These are phyloP conservation scores for Epinotia brunnichana DNA, from an alignment of 2,888 invertebrate genomes.

Conservation along the genomic window DNA sequence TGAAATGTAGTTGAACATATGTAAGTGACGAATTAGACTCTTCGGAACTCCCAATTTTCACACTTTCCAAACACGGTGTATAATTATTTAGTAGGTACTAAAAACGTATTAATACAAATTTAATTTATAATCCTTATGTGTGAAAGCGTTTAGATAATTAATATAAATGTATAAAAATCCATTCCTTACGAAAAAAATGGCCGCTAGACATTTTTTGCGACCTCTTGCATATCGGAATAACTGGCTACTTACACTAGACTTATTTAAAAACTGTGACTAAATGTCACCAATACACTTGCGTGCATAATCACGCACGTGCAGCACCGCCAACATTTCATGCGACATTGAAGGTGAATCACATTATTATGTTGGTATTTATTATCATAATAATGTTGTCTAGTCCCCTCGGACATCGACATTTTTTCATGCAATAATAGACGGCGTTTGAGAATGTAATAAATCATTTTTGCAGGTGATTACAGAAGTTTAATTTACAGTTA, in stretches of 20 bases:
- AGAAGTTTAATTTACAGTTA: background rate
- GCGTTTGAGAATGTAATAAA: slow-evolving; percentile 3
- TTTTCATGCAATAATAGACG: background rate
- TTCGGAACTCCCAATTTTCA: too few species aligned
- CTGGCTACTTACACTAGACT: slow-evolving; percentile 39
- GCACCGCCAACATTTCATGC: slow-evolving; percentile 39
- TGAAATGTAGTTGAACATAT: too few species aligned
- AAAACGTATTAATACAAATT: too few species aligned
- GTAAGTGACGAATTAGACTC: too few species aligned
- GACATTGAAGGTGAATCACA: slow-evolving; percentile 30
- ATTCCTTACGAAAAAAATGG: too few species aligned
- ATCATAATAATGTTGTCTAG: slow-evolving; percentile 36
- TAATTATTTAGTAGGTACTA: too few species aligned
- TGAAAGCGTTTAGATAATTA: too few species aligned
- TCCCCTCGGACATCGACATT: slow-evolving; percentile 25
- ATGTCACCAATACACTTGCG: slow-evolving; percentile 48
- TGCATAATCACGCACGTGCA: slow-evolving; percentile 44
- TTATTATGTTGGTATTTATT: slow-evolving; percentile 41
- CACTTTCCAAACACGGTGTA: too few species aligned
- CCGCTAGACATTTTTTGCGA: background rate
- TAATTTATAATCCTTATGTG: too few species aligned
- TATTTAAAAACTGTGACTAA: slow-evolving; percentile 49
- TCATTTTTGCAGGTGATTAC: slow-evolving; percentile 19
- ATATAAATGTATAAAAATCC: too few species aligned
- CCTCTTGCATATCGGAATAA: background rate